A percentile compares a stretch with the other conserved stretches of the same genome.
phyloP scores from a whole-genome alignment of 53 echinoderm and acorn worm genomes.

The Holothuria scabra region DNA sequence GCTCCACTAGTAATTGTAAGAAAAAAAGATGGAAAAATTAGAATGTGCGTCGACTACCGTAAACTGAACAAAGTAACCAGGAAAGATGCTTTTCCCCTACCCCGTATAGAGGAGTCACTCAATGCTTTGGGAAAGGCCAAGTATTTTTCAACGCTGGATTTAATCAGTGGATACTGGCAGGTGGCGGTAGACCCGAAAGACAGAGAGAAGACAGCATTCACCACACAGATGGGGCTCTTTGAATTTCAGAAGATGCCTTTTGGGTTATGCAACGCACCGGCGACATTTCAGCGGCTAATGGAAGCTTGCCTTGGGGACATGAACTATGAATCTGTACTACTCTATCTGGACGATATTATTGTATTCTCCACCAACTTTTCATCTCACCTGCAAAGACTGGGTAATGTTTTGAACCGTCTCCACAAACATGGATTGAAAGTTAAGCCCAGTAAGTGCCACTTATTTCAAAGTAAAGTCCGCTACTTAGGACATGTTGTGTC shows the following conservation, averaged over 20 bases:
- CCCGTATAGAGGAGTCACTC: conserved; percentile 49
- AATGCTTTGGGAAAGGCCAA: conserved; percentile 39
- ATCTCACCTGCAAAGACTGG: neutral
- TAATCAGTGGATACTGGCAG: conserved; percentile 38
- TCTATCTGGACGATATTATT: too few species aligned
- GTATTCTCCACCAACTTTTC: too few species aligned
- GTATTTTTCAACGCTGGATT: conserved; percentile 37
- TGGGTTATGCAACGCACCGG: too few species aligned
- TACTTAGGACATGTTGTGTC: conserved; percentile 31
- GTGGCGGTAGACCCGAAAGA: conserved; percentile 9
- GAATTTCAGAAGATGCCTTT: too few species aligned
- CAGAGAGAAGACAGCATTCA: conserved; percentile 34
- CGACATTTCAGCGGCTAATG: too few species aligned
- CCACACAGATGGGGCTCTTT: neutral
- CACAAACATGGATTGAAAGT: conserved; percentile 50
- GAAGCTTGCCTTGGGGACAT: too few species aligned
- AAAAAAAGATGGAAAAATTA: conserved; percentile 39
- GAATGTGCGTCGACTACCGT: conserved; percentile 43
- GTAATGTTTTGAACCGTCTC: neutral
- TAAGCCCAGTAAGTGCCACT: neutral
- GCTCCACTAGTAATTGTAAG: conserved; percentile 45
- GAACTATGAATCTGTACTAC: too few species aligned
- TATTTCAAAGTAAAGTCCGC: conserved; percentile 50
- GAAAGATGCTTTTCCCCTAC: conserved; percentile 45
- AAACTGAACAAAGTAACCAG: conserved; percentile 37